Conservation (phyloP, 2,888 invertebrate species). For the Agrochola lota region DNA sequence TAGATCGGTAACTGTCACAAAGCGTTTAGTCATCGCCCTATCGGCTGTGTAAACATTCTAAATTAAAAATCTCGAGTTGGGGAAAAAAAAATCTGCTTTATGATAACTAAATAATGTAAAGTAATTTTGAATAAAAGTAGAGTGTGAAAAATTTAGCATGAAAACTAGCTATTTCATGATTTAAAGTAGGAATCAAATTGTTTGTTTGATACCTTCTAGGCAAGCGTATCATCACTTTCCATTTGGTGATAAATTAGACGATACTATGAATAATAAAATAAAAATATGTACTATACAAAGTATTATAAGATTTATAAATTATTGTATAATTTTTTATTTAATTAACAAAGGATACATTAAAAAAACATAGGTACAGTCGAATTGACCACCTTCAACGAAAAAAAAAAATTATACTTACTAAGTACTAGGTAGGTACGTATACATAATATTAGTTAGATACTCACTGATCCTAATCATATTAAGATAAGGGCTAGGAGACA, state of each 20-base stretch:
- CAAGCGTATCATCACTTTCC: background rate
- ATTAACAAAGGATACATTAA: background rate
- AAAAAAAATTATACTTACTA: background rate
- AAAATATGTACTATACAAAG: background rate
- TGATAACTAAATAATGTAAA: conserved; percentile 1
- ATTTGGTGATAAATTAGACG: background rate
- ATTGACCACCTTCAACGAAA: too few relatives aligned
- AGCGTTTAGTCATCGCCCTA: conserved; percentile 81
- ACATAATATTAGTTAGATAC: background rate
- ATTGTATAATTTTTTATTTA: background rate
- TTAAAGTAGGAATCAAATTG: background rate
- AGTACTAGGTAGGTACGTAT: background rate
- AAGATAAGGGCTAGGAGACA: background rate
- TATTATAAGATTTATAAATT: background rate
- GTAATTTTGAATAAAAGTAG: background rate
- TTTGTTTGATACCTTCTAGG: background rate
- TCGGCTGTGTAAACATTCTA: conserved; percentile 86
- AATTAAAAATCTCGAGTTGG: conserved; percentile 68
- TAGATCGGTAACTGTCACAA: conserved; percentile 85
- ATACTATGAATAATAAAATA: background rate
- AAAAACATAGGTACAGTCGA: too few relatives aligned
- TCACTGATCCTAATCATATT: background rate
- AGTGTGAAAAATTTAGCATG: background rate
- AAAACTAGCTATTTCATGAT: background rate
- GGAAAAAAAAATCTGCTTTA: conserved; percentile 22